Evolutionary conservation across 2,888 invertebrate species (phyloP).

Genomic region (Ernsta delagoae): DNA sequence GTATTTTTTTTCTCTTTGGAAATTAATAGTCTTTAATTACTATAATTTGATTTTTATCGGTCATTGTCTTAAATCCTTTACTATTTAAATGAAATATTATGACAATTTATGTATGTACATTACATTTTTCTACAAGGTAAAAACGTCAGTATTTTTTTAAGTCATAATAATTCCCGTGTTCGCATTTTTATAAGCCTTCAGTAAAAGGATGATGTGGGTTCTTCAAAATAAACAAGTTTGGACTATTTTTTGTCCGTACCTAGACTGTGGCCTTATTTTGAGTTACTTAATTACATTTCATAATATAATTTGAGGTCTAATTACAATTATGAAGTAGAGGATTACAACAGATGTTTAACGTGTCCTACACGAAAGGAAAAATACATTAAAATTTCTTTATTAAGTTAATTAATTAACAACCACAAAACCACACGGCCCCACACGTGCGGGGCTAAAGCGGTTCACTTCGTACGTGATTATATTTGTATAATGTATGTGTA

Average conservation of each 20-base stretch:
- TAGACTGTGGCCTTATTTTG: not conserved
- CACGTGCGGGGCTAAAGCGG: constrained; percentile 12
- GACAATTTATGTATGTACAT: no score
- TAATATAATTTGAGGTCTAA: not conserved
- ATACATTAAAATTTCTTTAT: not conserved
- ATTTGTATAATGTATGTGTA: not conserved
- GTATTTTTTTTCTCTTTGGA: no score
- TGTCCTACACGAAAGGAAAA: not conserved
- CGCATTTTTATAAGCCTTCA: not conserved
- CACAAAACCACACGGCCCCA: constrained; percentile 7
- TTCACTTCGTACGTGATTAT: constrained; percentile 12
- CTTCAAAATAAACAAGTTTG: not conserved
- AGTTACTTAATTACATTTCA: not conserved
- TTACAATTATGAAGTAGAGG: not conserved
- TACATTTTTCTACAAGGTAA: not conserved
- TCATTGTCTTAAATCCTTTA: no score
- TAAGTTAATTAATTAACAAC: not conserved
- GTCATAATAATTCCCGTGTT: not conserved
- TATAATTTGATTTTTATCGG: no score
- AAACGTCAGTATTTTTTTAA: not conserved
- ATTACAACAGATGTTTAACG: not conserved
- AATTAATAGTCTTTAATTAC: no score
- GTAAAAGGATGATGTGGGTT: not conserved
- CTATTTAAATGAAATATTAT: no score
- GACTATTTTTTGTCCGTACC: not conserved